Evolutionary conservation across 2,888 invertebrate genomes (phyloP), one percentile per base, ranked within the genome.

Genomic region (Antheraea yamamai): DNA sequence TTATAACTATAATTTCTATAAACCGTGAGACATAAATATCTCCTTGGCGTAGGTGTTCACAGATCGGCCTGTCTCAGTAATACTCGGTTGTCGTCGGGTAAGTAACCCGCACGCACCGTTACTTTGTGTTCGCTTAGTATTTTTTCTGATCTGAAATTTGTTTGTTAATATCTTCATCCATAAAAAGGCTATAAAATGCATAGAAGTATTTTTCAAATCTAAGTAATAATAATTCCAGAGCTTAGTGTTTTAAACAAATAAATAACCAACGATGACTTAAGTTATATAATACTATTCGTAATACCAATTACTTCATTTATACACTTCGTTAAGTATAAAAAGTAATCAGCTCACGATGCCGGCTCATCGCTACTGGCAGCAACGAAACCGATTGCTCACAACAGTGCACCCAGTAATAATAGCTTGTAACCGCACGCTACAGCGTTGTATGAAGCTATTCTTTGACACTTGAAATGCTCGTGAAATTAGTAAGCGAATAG

Each of bases 381-480:
- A 79, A 76, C 74, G 76, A 85, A 88, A 88, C 88, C 88, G 87
- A 90, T 91, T 88, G 89, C 90, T 89, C 88, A 85, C 86, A 86
- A 81, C 87, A 83, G 82, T 81, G 83, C 81, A 78, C 78, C 73
- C 77, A 75, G 84, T 90, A 88, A 90, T 89, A 86, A 90, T 89
- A 86, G 89, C 88, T 85, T 82, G 83, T 81, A 86, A 89, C 90
- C 89, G 85, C 91, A 88, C 81, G 84, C 86, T 84, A 80, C 83
- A 47, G 72, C 74, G 79, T 78, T 79, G 83, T 87, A 90, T 90
- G 86, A 89, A 92, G 89, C 87, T 83, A 89, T 92, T 88, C 88
- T 90, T 91, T 91, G 89, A 89, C 89, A 88, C 86, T 85, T 89
- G 85, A 87, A 87, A 87, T 85, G 86, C 87, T 86, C 84, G 87